Percentiles rank a stretch among this genome's conserved stretches.
Evolutionary conservation across 2,113 vertebrate genomes (phyloP).

Genomic region (Athene cunicularia): DNA sequence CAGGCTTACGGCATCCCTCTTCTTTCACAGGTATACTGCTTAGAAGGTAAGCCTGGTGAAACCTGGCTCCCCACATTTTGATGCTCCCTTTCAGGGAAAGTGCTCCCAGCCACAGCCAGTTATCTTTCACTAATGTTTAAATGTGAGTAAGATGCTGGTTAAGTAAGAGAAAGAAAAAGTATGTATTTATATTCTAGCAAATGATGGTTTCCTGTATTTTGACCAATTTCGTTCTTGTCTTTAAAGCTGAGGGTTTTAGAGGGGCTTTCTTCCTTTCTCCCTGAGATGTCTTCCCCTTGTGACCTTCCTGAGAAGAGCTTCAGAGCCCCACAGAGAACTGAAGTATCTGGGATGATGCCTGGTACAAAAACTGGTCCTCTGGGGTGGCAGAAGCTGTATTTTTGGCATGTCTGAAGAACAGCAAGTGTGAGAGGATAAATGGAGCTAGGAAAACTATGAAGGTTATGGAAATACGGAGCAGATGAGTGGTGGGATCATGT

Average conservation of each 20-base stretch:
- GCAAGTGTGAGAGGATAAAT: neutral
- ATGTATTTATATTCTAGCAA: neutral
- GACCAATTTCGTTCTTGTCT: neutral
- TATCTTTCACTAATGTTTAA: neutral
- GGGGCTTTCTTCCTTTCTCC: neutral
- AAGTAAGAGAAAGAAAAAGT: neutral
- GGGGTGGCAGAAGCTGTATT: neutral
- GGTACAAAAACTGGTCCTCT: neutral
- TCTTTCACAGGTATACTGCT: neutral
- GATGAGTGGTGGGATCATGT: fast-evolving
- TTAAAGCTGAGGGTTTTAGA: neutral
- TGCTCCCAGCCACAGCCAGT: neutral
- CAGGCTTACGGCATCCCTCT: neutral
- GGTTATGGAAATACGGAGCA: neutral
- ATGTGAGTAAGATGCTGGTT: neutral
- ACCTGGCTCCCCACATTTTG: neutral
- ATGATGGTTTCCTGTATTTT: neutral
- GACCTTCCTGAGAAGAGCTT: neutral
- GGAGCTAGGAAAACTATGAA: neutral
- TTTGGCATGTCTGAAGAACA: neutral
- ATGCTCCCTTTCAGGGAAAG: neutral
- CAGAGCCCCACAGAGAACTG: neutral
- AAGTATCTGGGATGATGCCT: neutral
- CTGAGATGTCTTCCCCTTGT: fast-evolving
- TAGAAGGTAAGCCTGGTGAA: neutral